phyloP scores from a whole-genome alignment of 2,888 invertebrate genomes.

The Dynastes grantii region DNA sequence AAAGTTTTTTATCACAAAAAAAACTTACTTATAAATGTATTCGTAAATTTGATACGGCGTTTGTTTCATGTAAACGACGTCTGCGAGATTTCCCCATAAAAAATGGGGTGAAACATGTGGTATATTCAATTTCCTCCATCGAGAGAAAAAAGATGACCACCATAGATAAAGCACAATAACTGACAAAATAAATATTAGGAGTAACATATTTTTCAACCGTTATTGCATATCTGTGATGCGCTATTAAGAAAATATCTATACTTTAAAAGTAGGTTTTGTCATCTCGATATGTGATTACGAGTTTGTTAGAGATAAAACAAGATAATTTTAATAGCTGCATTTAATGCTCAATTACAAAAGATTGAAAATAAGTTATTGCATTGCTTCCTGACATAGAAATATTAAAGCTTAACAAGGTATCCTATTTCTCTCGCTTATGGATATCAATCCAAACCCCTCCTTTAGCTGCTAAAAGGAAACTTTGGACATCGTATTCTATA shows the following conservation, averaged over 20 bases:
- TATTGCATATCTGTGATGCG: not conserved
- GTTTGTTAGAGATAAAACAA: too few species aligned
- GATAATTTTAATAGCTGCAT: too few species aligned
- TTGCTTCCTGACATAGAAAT: too few species aligned
- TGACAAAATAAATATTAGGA: not conserved
- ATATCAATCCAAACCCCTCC: slow-evolving; percentile 52
- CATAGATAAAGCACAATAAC: slow-evolving; percentile 16
- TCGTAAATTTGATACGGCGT: slow-evolving; percentile 52
- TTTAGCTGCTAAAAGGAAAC: slow-evolving; percentile 43
- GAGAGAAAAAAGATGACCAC: slow-evolving; percentile 3
- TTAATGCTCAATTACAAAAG: too few species aligned
- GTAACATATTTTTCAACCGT: not conserved
- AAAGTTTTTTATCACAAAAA: not conserved
- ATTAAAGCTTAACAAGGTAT: not conserved
- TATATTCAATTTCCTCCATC: slow-evolving; percentile 58
- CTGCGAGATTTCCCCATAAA: slow-evolving; percentile 60
- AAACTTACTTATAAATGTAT: slow-evolving; percentile 58
- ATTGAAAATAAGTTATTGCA: too few species aligned
- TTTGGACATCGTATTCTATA: slow-evolving; percentile 50
- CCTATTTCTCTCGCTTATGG: slow-evolving; percentile 36
- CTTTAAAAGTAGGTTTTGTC: too few species aligned
- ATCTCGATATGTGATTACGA: too few species aligned
- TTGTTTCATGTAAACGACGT: slow-evolving; percentile 56
- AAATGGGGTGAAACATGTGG: slow-evolving; percentile 57
- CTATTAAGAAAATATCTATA: not conserved